phyloP scores from a whole-genome alignment of 2,797 vertebrate species.

The Trachops cirrhosus region DNA sequence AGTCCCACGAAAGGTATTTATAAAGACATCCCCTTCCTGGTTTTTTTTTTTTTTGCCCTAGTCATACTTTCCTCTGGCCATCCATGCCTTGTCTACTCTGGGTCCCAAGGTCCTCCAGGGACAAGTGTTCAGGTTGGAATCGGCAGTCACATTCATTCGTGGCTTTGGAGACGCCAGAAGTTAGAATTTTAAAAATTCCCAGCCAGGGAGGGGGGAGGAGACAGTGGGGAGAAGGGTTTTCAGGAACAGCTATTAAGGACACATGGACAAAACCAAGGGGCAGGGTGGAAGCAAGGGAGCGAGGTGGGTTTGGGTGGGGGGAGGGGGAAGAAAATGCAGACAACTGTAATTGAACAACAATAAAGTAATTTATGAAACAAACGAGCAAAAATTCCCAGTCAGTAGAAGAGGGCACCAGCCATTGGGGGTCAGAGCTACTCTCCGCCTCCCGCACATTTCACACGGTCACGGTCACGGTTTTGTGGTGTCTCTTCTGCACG shows the following conservation, averaged over 20 bases:
- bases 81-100: background rate
- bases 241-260: too few species aligned
- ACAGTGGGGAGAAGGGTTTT: too few species aligned
- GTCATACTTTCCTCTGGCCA: background rate
- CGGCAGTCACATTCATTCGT: background rate
- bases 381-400: background rate
- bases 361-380: too few species aligned
- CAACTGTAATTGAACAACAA: too few species aligned
- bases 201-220: background rate
- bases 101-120: background rate
- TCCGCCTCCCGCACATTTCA: background rate
- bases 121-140: background rate
- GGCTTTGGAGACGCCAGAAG: constrained; percentile 35
- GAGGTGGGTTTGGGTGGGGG: too few species aligned
- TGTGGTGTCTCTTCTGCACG: background rate
- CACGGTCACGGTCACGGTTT: background rate
- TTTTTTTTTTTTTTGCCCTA: background rate
- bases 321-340: too few species aligned
- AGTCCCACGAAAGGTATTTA: background rate
- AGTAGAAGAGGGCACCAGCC: background rate
- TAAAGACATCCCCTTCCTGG: background rate
- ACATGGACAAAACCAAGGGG: too few species aligned
- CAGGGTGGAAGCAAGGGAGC: too few species aligned
- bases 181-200: background rate
- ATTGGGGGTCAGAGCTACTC: background rate